Percentiles rank a stretch among this genome's conserved stretches.
These are phyloP conservation scores for Colius striatus DNA, from an alignment of 2,113 vertebrate species.

Conservation along the genomic window DNA sequence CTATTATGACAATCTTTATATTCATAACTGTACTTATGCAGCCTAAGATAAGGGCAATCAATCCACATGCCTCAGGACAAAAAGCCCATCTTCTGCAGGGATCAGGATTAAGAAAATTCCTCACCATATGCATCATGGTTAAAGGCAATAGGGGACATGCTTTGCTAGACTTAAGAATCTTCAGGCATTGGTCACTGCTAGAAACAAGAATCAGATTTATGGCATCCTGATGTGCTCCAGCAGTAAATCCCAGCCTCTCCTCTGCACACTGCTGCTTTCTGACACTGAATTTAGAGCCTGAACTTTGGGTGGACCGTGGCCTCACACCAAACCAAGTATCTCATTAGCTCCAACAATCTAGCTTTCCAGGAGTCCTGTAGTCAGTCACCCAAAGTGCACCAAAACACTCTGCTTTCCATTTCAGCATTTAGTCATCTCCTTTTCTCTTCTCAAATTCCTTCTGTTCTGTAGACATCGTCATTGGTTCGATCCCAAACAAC, in stretches of 20 bases:
- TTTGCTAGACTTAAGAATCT: background rate
- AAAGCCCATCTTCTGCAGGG: slow-evolving; percentile 19
- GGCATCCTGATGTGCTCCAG: background rate
- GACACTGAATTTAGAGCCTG: background rate
- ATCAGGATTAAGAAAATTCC: slow-evolving; percentile 15
- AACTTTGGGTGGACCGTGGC: background rate
- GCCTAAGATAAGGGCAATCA: slow-evolving; percentile 60
- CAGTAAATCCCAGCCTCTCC: background rate
- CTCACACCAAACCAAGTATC: rapidly evolving
- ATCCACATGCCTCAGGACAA: slow-evolving; percentile 19
- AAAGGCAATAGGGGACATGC: background rate
- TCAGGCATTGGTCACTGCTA: background rate
- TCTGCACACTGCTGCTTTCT: background rate
- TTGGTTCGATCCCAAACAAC: background rate
- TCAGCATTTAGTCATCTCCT: background rate
- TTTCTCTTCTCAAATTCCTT: background rate
- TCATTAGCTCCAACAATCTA: background rate
- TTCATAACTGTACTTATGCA: slow-evolving; percentile 43
- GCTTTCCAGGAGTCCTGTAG: background rate
- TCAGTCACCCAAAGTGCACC: background rate
- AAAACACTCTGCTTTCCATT: too few relatives aligned
- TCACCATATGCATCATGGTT: background rate
- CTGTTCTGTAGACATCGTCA: background rate
- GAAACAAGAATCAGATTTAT: background rate
- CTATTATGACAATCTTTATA: slow-evolving; percentile 18